These are phyloP conservation scores for Chironomus tepperi DNA, from an alignment of 1,140 invertebrate genomes.

Conservation along the genomic window DNA sequence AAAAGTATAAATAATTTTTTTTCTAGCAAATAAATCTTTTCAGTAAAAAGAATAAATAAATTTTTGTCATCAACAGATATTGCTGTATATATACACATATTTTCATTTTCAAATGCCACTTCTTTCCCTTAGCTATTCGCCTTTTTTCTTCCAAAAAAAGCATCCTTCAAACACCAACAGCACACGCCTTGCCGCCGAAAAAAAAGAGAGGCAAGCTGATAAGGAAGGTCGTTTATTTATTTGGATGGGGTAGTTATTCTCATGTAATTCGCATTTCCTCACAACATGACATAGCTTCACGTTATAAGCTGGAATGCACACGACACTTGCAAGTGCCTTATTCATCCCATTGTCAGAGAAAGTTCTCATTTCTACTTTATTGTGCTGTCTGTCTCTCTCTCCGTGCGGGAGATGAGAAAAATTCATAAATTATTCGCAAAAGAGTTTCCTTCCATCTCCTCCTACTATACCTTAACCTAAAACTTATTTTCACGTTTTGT, in stretches of 20 bases:
- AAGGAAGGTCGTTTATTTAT: slow-evolving; percentile 13
- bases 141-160: not conserved
- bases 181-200: not conserved
- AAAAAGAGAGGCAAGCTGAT: not conserved
- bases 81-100: not conserved
- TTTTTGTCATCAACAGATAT: slow-evolving; percentile 5
- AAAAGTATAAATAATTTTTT: not conserved
- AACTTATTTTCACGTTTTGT: too few relatives aligned
- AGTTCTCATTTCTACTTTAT: too few relatives aligned
- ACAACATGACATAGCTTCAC: too few relatives aligned
- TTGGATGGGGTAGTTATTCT: not conserved
- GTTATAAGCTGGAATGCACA: too few relatives aligned
- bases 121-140: not conserved
- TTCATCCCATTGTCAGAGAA: too few relatives aligned
- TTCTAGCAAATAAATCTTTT: not conserved
- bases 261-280: too few relatives aligned
- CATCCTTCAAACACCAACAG: not conserved
- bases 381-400: too few relatives aligned
- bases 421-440: too few relatives aligned
- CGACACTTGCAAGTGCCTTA: too few relatives aligned
- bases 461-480: too few relatives aligned
- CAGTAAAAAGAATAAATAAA: not conserved
- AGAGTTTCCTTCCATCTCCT: too few relatives aligned
- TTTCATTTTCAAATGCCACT: not conserved
- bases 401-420: too few relatives aligned